Evolutionary conservation across 2,797 vertebrate genomes (phyloP), one percentile per base, ranked within the genome.

Genomic region (Parambassis ranga): DNA sequence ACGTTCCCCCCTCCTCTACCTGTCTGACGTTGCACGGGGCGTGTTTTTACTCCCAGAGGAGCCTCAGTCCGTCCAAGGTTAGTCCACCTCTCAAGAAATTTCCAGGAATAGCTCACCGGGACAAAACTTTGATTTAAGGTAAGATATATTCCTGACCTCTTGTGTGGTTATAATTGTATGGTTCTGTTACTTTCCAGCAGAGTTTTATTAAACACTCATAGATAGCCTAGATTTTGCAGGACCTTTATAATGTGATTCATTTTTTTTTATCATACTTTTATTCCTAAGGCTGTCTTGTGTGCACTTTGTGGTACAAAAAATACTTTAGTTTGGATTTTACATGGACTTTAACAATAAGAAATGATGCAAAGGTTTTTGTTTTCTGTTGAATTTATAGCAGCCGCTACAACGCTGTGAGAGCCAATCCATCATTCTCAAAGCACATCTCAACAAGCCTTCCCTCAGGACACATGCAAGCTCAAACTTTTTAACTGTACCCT

Each of bases 1-100:
- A 27, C 50, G 27, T 27, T 2, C 4, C 52, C 37, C 42, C 38
- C 52, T 42, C 52, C 49, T 33, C 31, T 80, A 87, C 82, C 86
- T 87, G 76, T 14, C 15, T 24, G 49, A 15, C n/a, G n/a, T n/a
- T n/a, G n/a, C n/a, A 33, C 57, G 39, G 83, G 89, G 86, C 74
- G 87, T 71, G 83, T 50, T 38, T n/a, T 42, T 8, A 10, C 28
- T 59, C 46, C 43, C 8, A 5, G 3, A 37, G 26, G 24, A 62
- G 5, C 14, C 4, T 49, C 51, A 26, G 10, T 59, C 61, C n/a
- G n/a, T n/a, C n/a, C 52, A 16, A 46, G 4, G 27, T 48, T 47
- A 16, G 3, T 71, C 46, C 64, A 28, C 47, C 31, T 44, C 65
- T 26, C 22, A 10, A 16, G 41, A 32, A 11, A 61, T 37, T 55